A percentile compares a stretch with the other conserved stretches of the same genome.
Conservation (phyloP, 2,888 invertebrate species). For the Neoitamus cyanurus region DNA sequence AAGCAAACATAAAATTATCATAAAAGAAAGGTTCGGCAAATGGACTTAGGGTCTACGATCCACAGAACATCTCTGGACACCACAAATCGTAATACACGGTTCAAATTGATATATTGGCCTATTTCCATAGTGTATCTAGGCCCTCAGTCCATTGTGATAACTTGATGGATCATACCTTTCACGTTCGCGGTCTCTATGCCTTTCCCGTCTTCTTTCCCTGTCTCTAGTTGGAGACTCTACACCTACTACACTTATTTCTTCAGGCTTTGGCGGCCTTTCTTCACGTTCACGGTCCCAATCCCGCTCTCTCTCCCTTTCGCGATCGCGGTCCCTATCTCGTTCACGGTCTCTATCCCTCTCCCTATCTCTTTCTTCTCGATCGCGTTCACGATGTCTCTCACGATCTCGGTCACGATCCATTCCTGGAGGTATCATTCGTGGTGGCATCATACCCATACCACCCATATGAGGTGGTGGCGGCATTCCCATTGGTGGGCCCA, state of each 20-base stretch:
- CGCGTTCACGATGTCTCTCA: conserved; percentile 66
- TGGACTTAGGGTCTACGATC: too few relatives aligned
- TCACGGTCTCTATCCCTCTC: conserved; percentile 42
- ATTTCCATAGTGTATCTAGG: too few relatives aligned
- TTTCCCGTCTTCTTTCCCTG: conserved; percentile 59
- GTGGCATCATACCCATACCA: conserved; percentile 58
- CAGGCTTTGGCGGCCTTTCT: conserved; percentile 69
- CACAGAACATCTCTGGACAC: too few relatives aligned
- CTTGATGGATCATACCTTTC: conserved; percentile 61
- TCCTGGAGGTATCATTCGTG: conserved; percentile 54
- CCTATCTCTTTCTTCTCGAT: conserved; percentile 61
- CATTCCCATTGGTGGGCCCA: conserved; percentile 57
- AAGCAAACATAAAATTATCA: conserved; percentile 37
- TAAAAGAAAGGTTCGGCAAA: background rate
- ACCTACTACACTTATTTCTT: background rate
- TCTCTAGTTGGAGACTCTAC: conserved; percentile 53
- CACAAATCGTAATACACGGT: too few relatives aligned
- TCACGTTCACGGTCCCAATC: conserved; percentile 7
- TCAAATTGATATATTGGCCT: too few relatives aligned
- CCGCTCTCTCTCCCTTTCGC: conserved; percentile 66
- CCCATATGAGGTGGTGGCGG: conserved; percentile 61
- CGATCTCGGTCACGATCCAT: conserved; percentile 59
- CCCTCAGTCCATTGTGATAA: too few relatives aligned
- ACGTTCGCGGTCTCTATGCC: conserved; percentile 60
- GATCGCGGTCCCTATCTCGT: conserved; percentile 20